Evolutionary conservation across 2,888 invertebrate species (phyloP).

Genomic region (Callosobruchus maculatus): DNA sequence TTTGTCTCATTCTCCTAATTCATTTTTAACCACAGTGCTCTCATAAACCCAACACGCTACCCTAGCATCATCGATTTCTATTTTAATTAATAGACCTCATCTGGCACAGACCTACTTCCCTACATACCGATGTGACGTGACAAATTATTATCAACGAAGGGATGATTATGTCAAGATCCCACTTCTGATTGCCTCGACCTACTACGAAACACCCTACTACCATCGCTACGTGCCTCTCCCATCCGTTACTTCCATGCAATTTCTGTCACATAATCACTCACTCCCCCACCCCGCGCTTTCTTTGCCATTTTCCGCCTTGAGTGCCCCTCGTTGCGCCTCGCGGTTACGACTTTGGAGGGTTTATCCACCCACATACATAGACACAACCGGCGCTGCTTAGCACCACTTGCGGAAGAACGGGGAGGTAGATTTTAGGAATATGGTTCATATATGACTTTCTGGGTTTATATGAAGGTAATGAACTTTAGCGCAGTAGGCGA

Average conservation of each 20-base stretch:
- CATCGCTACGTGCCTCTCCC: neutral
- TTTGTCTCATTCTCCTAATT: too few relatives aligned
- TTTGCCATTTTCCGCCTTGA: neutral
- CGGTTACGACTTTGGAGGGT: neutral
- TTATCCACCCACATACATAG: neutral
- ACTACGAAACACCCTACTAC: neutral
- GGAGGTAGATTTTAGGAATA: too few relatives aligned
- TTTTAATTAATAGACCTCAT: neutral
- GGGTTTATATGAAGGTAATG: too few relatives aligned
- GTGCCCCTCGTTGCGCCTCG: neutral
- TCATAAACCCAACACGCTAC: too few relatives aligned
- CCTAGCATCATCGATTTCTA: too few relatives aligned
- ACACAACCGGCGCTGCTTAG: neutral
- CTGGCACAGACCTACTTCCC: neutral
- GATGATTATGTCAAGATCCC: too few relatives aligned
- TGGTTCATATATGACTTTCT: too few relatives aligned
- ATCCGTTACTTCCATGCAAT: neutral
- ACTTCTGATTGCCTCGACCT: neutral
- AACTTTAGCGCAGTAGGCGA: too few relatives aligned
- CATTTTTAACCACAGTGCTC: too few relatives aligned
- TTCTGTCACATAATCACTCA: neutral
- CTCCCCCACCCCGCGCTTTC: neutral
- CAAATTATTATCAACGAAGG: neutral
- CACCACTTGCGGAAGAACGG: neutral
- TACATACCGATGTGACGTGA: neutral